These are phyloP conservation scores for Hemithea aestivaria DNA, from an alignment of 2,888 invertebrate genomes.

Conservation along the genomic window DNA sequence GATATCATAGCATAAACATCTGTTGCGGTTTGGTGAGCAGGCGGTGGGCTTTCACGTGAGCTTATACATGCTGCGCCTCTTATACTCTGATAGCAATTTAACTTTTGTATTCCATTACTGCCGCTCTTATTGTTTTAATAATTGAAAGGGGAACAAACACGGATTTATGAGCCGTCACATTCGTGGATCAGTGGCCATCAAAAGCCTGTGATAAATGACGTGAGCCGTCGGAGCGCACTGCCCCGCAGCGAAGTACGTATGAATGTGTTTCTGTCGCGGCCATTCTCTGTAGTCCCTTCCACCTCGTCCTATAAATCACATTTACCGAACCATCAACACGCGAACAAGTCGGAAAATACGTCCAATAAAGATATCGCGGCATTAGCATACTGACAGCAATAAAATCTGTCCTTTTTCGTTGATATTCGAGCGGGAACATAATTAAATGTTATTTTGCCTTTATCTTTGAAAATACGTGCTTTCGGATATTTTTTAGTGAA, in stretches of 20 bases:
- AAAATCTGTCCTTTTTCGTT: constrained; percentile 24
- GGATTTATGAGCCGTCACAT: constrained; percentile 36
- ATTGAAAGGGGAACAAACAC: constrained; percentile 26
- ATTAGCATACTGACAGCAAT: constrained; percentile 31
- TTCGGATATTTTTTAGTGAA: background rate
- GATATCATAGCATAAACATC: constrained; percentile 24
- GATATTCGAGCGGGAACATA: constrained; percentile 20
- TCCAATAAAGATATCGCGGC: constrained; percentile 46
- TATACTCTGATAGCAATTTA: constrained; percentile 13
- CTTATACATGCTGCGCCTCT: constrained; percentile 7
- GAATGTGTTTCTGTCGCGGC: background rate
- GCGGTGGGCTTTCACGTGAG: constrained; percentile 3
- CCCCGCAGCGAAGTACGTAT: background rate
- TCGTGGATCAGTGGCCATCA: constrained; percentile 38
- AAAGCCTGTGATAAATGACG: constrained; percentile 45
- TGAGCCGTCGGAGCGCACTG: constrained; percentile 22
- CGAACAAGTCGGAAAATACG: constrained; percentile 53
- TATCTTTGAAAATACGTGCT: constrained; percentile 13
- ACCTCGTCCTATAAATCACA: constrained; percentile 46
- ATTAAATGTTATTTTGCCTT: constrained; percentile 22
- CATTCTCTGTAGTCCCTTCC: constrained; percentile 9
- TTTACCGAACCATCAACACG: constrained; percentile 31
- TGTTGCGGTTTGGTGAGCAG: constrained; percentile 17
- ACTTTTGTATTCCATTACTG: constrained; percentile 17
- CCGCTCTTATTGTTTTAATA: constrained; percentile 12